These are phyloP conservation scores for Drosophila elegans DNA, from an alignment of 1,140 invertebrate genomes.

Conservation along the genomic window DNA sequence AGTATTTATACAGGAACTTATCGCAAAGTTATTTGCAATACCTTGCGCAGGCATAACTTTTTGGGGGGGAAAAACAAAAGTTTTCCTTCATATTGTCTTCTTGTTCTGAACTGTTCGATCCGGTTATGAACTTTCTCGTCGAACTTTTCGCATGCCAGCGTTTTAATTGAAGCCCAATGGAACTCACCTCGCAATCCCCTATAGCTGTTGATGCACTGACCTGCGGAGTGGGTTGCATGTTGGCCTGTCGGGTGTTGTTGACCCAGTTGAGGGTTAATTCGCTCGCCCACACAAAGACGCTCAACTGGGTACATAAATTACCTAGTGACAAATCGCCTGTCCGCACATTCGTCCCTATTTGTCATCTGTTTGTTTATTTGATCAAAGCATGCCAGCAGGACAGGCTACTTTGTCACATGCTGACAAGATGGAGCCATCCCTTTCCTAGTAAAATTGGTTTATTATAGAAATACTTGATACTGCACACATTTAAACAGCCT, in stretches of 20 bases:
- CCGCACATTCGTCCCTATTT: constrained; percentile 62
- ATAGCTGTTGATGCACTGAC: constrained; percentile 5
- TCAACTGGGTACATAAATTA: constrained; percentile 51
- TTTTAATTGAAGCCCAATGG: constrained; percentile 63
- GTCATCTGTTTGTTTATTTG: constrained; percentile 69
- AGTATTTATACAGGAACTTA: constrained; percentile 1
- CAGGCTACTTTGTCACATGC: constrained; percentile 33
- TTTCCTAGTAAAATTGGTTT: constrained; percentile 12
- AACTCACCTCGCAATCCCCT: constrained; percentile 38
- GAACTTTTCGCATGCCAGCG: constrained; percentile 55
- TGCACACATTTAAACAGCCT: constrained; percentile 1
- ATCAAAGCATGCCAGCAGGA: constrained; percentile 66
- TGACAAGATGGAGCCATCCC: constrained; percentile 21
- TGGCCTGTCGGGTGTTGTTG: constrained; percentile 18
- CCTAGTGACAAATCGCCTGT: constrained; percentile 74
- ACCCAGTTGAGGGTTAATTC: constrained; percentile 46
- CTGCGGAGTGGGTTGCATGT: constrained; percentile 13
- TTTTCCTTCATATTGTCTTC: constrained; percentile 15
- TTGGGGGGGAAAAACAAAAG: constrained; percentile 1
- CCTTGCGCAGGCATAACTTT: constrained; percentile 25
- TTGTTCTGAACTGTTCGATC: constrained; percentile 20
- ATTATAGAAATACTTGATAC: neutral
- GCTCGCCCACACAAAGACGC: neutral
- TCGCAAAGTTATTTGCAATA: constrained; percentile 44
- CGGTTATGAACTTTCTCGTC: constrained; percentile 51